Evolutionary conservation across 2,113 vertebrate species (phyloP).

Genomic region (Helogale parvula): DNA sequence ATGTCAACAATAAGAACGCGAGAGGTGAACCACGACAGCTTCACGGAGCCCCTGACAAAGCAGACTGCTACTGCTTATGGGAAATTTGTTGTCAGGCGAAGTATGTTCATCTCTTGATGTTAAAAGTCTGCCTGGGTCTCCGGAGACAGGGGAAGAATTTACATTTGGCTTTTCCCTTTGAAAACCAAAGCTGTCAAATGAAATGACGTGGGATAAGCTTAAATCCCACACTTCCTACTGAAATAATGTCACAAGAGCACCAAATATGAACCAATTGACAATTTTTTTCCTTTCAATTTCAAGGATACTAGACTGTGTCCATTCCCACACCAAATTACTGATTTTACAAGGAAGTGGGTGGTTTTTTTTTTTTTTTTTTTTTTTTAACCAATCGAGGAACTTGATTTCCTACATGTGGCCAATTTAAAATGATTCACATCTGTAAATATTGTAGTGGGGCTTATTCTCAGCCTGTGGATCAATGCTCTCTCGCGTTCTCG

Average conservation of each 20-base stretch:
- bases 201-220: neutral
- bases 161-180: neutral
- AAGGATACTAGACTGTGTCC: neutral
- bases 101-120: neutral
- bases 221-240: slow-evolving; percentile 5
- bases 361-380: too few relatives aligned
- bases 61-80: neutral
- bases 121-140: neutral
- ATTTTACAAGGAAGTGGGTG: slow-evolving; percentile 3
- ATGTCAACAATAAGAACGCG: neutral
- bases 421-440: slow-evolving; percentile 36
- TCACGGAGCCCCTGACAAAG: neutral
- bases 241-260: slow-evolving; percentile 3
- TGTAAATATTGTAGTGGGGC: neutral
- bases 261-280: neutral
- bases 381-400: slow-evolving; percentile 4
- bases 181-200: slow-evolving; percentile 58
- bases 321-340: slow-evolving; percentile 44
- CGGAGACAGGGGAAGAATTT: neutral
- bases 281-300: slow-evolving; percentile 20
- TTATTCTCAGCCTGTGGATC: neutral
- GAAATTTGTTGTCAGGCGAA: neutral
- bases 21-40: neutral
- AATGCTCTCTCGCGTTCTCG: neutral
- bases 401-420: neutral